Conservation (phyloP, 1,140 invertebrate genomes). For the Meloidogyne floridensis region DNA sequence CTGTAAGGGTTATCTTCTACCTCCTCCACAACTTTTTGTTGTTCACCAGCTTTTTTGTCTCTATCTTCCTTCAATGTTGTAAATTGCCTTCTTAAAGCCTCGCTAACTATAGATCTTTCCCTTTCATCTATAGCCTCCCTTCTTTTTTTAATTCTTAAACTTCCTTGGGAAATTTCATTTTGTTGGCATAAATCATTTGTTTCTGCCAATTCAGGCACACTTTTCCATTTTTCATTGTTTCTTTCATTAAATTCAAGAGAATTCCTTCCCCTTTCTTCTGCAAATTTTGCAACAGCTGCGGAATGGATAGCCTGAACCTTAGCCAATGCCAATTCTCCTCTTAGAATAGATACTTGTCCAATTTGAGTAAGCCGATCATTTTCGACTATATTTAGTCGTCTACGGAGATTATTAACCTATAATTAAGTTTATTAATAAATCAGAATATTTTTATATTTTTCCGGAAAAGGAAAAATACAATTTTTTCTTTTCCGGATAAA, state of each 20-base stretch:
- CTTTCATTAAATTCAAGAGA: constrained; percentile 8
- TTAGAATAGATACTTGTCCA: constrained; percentile 52
- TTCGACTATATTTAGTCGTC: constrained; percentile 45
- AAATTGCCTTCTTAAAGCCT: constrained; percentile 27
- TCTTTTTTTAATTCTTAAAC: neutral
- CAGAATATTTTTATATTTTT: too few relatives aligned
- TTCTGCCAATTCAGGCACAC: constrained; percentile 28
- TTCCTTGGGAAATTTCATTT: neutral
- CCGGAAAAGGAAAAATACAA: too few relatives aligned
- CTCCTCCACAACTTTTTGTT: constrained; percentile 23
- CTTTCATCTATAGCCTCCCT: constrained; percentile 1
- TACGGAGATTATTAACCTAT: constrained; percentile 51
- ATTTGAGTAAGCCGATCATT: constrained; percentile 47
- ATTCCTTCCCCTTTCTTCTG: neutral
- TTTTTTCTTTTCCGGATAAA: too few relatives aligned
- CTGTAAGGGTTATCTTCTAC: neutral
- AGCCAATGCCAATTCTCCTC: constrained; percentile 59
- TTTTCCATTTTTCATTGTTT: constrained; percentile 23
- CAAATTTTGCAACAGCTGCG: constrained; percentile 19
- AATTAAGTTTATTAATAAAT: too few relatives aligned
- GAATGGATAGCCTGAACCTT: constrained; percentile 30
- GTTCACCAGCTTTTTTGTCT: neutral
- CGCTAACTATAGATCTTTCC: constrained; percentile 14
- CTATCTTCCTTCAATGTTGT: constrained; percentile 3
- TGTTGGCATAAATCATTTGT: neutral